These are phyloP conservation scores for Trachythela sp. DNA, from an alignment of 64 coral and sea anemone species.

Conservation along the genomic window DNA sequence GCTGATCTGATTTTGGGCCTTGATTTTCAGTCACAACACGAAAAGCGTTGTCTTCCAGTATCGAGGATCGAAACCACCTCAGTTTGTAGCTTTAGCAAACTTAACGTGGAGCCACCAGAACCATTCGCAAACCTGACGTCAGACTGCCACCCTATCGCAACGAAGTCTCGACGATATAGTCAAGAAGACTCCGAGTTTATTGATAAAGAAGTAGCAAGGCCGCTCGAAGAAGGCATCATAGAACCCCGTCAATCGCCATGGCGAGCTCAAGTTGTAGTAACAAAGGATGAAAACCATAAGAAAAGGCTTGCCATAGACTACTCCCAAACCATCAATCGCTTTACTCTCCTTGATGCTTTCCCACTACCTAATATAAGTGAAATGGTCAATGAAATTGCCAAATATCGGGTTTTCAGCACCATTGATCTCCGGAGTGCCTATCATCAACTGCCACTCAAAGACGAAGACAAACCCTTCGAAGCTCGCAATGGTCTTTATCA, in stretches of 20 bases:
- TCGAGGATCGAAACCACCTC: too few species aligned
- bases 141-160: slow-evolving; percentile 49
- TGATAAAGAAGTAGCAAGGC: slow-evolving; percentile 48
- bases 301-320: slow-evolving; percentile 57
- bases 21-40: slow-evolving; percentile 31
- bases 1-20: slow-evolving; percentile 24
- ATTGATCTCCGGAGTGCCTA: slow-evolving; percentile 49
- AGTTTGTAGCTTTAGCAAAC: slow-evolving; percentile 25
- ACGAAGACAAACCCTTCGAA: slow-evolving; percentile 51
- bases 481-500: slow-evolving; percentile 45
- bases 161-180: slow-evolving; percentile 42
- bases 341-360: slow-evolving; percentile 56
- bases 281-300: slow-evolving; percentile 59
- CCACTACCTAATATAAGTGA: slow-evolving; percentile 43
- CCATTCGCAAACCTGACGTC: slow-evolving; percentile 54
- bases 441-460: slow-evolving; percentile 30
- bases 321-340: slow-evolving; percentile 52
- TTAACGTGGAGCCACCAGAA: slow-evolving; percentile 40
- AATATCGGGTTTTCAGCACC: slow-evolving; percentile 54
- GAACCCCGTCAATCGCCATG: slow-evolving; percentile 57
- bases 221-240: slow-evolving; percentile 58
- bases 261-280: slow-evolving; percentile 59
- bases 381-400: slow-evolving; percentile 41
- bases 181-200: slow-evolving; percentile 48
- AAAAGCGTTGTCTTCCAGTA: not conserved